These are phyloP conservation scores for Timandra comae DNA, from an alignment of 2,888 invertebrate species.

Conservation along the genomic window DNA sequence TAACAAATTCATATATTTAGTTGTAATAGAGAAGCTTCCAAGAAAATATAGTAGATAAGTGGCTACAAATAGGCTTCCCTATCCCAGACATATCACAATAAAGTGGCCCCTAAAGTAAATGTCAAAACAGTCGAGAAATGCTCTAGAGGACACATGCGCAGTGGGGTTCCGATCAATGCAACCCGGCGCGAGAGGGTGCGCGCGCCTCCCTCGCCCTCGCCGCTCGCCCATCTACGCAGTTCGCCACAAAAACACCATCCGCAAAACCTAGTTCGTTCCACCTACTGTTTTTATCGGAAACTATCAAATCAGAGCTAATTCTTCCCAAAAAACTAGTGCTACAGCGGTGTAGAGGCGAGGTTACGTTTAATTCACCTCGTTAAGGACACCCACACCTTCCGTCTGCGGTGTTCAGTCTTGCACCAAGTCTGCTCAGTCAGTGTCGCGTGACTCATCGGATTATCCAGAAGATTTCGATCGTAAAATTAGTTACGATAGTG, in stretches of 20 bases:
- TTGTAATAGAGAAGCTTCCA: too few species aligned
- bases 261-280: slow-evolving; percentile 40
- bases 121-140: slow-evolving; percentile 56
- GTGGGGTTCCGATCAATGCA: slow-evolving; percentile 66
- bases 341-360: slow-evolving; percentile 49
- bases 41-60: too few species aligned
- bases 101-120: slow-evolving; percentile 30
- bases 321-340: slow-evolving; percentile 32
- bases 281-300: too few species aligned
- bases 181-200: slow-evolving; percentile 46
- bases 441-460: slow-evolving; percentile 67
- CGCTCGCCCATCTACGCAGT: slow-evolving; percentile 64
- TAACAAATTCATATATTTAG: too few species aligned
- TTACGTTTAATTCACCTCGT: slow-evolving; percentile 42
- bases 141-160: slow-evolving; percentile 60
- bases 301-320: too few species aligned
- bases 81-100: slow-evolving; percentile 11
- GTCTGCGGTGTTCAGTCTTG: slow-evolving; percentile 35
- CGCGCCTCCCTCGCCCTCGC: slow-evolving; percentile 59
- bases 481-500: slow-evolving; percentile 44
- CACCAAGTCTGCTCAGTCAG: slow-evolving; percentile 41
- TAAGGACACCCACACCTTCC: slow-evolving; percentile 71
- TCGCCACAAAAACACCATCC: slow-evolving; percentile 57
- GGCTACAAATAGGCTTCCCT: slow-evolving; percentile 8
- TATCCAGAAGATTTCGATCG: slow-evolving; percentile 52